Evolutionary conservation across 2,888 invertebrate genomes (phyloP), one percentile per base, ranked within the genome.

Genomic region (Steinernema scapterisci): DNA sequence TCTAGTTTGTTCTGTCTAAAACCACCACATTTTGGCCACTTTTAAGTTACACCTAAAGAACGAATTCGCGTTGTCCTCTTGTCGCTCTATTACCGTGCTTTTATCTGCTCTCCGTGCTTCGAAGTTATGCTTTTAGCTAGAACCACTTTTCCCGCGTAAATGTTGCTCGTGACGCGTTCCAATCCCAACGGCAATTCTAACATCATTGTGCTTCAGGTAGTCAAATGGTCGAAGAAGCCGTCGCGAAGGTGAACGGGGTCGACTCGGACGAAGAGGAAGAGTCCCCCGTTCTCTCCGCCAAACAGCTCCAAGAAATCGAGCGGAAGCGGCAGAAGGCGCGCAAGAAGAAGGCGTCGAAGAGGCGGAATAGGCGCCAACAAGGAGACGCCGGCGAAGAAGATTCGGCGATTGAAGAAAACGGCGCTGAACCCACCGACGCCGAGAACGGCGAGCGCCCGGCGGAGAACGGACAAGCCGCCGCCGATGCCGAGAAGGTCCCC

Each of bases 301-400:
- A 48, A 16, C 16, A 48, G 48, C 74, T 78, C 16, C 51, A 83
- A 82, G 85, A 84, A 73, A 78, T 82, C 19, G 82, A 84, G 52
- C 79, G 85, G 43, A 76, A 79, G 38, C 78, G 81, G 25, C 75
- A 76, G 38, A 84, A 82, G 75, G 85, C 84, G 71, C 85, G 84
- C 75, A 85, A 86, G 81, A 86, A 86, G 79, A 85, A 85, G 76
- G 82, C 79, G 31, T 85, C 85, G 21, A 86, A 85, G 73, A 86
- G 83, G 73, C 51, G 80, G 9, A 75, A 77, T 27, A 81, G 80
- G 63, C 72, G 25, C 16, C 27, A 63, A 25, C 31, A 27, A 16
- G 31, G 16, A 1, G 46, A 38, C 11, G 71, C n/a, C 43, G n/a
- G n/a, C n/a, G 71, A 71, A 13, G 46, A 25, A 44, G 51, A 48